Evolutionary conservation across 2,797 vertebrate species (phyloP), one percentile per base, ranked within the genome.

Genomic region (Microctenopoma steveboyesi): DNA sequence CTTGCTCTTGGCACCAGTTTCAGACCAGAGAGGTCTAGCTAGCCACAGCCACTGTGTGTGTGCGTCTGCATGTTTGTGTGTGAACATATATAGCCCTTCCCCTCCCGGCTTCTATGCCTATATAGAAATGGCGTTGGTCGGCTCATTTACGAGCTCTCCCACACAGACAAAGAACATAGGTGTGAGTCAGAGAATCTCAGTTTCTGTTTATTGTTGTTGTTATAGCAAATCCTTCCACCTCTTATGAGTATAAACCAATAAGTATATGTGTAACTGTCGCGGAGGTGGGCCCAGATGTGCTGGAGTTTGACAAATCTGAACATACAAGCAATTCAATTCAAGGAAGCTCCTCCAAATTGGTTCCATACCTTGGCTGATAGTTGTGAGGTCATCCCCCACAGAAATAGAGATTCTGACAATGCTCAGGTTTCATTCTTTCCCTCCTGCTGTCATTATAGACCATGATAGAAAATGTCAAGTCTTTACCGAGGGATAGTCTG

Each of bases 331-430:
- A 78, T 85, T 87, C 76, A 80, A 78, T 85, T 87, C 84, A 85
- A 85, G 85, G 88, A 81, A 88, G 87, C 69, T 80, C 83, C 74
- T 68, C 74, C 85, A 86, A 93, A 94, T 92, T 90, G 84, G 71
- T 93, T 94, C 93, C 92, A 94, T 92, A 87, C 75, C 76, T 86
- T 75, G 72, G 79, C 88, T 88, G 89, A 91, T 87, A 85, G 82
- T 66, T 78, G 82, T 92, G 90, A 93, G 80, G 90, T 94, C 91
- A 93, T 91, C 83, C 79, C 61, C 62, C 47, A 18, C 13, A 52
- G 65, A 87, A 64, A 86, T 76, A 64, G 67, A 62, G 39, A 83
- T 82, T 74, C 49, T 78, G 88, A 83, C 80, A 64, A 58, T 50
- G 52, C 70, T 86, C 78, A 37, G 15, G 78, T 89, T 86, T 87